Conservation (phyloP, 2,113 vertebrate genomes). For the Petroica traversi region DNA sequence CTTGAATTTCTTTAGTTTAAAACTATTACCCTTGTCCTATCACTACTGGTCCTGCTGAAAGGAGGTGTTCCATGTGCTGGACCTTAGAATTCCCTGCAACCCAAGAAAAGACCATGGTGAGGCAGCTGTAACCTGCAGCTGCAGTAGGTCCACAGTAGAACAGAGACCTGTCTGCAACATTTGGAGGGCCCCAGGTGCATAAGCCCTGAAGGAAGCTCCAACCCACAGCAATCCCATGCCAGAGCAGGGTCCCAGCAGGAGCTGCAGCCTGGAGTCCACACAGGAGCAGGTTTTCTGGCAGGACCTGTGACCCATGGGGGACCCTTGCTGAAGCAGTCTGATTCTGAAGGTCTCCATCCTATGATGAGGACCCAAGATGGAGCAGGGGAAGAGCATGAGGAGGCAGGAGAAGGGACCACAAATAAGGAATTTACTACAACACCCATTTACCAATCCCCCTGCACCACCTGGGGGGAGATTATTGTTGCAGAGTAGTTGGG, state of each 20-base stretch:
- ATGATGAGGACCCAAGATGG: accelerated
- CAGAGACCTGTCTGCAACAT: background rate
- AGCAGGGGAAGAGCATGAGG: background rate
- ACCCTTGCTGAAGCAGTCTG: background rate
- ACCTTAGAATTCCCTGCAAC: no score
- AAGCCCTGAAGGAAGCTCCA: background rate
- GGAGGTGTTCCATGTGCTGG: no score
- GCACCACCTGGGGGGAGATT: accelerated
- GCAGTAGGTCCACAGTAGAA: background rate
- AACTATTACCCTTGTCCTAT: no score
- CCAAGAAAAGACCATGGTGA: background rate
- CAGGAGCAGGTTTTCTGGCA: background rate
- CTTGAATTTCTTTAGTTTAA: background rate
- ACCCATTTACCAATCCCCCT: background rate
- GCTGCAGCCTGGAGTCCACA: background rate
- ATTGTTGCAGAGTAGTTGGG: accelerated
- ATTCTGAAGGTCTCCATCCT: background rate
- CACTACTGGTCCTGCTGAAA: no score
- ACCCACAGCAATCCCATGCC: accelerated
- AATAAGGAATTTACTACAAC: background rate
- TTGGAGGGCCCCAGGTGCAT: background rate
- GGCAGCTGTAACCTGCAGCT: background rate
- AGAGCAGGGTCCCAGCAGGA: background rate
- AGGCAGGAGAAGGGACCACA: background rate
- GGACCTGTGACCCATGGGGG: background rate